Percentiles rank a stretch among this genome's conserved stretches.
Evolutionary conservation across 2,797 vertebrate genomes (phyloP).

Genomic region (Hapalemur alaotrensis): DNA sequence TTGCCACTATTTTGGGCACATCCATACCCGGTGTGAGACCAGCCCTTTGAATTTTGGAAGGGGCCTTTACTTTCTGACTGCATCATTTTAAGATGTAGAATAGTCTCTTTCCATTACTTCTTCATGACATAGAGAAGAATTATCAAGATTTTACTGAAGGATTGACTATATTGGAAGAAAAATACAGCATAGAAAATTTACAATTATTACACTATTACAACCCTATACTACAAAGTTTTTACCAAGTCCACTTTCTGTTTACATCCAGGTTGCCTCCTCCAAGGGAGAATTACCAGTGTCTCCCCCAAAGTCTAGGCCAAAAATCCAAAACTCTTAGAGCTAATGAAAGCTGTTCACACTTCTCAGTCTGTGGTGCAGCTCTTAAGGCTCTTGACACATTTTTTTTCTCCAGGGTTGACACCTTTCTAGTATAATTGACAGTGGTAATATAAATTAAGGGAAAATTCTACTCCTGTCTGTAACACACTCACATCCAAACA

Average conservation of each 20-base stretch:
- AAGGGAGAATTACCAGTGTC: background rate
- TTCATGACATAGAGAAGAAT: background rate
- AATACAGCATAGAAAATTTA: background rate
- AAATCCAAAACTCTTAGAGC: background rate
- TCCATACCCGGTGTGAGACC: background rate
- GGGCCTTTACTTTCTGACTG: background rate
- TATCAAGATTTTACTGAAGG: background rate
- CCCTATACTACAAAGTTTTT: background rate
- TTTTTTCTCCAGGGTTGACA: background rate
- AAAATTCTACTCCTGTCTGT: background rate
- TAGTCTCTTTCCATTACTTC: background rate
- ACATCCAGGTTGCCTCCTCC: background rate
- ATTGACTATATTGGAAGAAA: background rate
- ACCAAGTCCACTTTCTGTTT: background rate
- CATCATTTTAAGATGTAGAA: background rate
- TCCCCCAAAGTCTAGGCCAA: background rate
- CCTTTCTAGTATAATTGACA: background rate
- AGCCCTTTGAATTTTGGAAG: background rate
- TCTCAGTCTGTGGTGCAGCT: background rate
- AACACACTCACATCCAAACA: background rate
- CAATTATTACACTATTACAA: background rate
- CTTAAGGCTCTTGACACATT: background rate
- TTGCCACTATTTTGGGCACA: background rate
- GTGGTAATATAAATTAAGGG: background rate
- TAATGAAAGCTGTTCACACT: background rate